phyloP scores from a whole-genome alignment of 1,140 invertebrate species.

The Heliconius nattereri region DNA sequence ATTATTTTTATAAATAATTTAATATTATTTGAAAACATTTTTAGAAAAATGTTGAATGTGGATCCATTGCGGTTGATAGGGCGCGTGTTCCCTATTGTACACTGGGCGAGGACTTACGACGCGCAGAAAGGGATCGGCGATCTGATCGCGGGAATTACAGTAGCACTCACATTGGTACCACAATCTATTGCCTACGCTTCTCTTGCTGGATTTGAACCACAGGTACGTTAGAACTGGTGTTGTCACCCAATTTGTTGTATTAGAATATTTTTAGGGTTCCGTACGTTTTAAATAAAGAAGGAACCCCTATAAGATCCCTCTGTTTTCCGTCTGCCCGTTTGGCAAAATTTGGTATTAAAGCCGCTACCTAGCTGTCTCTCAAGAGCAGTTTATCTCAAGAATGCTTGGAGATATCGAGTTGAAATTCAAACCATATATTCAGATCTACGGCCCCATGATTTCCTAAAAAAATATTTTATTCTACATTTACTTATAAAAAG shows the following conservation, averaged over 20 bases:
- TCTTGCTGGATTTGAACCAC: conserved; percentile 86
- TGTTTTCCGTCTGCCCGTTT: no score
- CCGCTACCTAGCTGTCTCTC: no score
- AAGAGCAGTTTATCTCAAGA: no score
- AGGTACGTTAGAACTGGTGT: conserved; percentile 75
- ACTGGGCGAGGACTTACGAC: conserved; percentile 82
- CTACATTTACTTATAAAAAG: no score
- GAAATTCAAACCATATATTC: no score
- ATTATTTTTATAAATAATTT: background rate
- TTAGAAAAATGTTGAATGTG: conserved; percentile 52
- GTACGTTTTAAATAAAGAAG: no score
- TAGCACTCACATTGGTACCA: conserved; percentile 89
- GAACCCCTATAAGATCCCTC: no score
- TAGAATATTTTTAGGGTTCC: no score
- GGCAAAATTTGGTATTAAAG: no score
- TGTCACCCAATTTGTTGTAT: background rate
- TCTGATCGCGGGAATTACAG: conserved; percentile 92
- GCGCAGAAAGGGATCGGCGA: conserved; percentile 84
- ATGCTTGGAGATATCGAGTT: no score
- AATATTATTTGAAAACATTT: conserved; percentile 13
- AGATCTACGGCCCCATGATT: no score
- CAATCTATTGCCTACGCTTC: conserved; percentile 90
- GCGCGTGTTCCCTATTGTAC: conserved; percentile 65
- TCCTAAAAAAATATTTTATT: no score
- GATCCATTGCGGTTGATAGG: conserved; percentile 53